Evolutionary conservation across 2,797 vertebrate species (phyloP), one percentile per base, ranked within the genome.

Genomic region (Jordanella pulchra): DNA sequence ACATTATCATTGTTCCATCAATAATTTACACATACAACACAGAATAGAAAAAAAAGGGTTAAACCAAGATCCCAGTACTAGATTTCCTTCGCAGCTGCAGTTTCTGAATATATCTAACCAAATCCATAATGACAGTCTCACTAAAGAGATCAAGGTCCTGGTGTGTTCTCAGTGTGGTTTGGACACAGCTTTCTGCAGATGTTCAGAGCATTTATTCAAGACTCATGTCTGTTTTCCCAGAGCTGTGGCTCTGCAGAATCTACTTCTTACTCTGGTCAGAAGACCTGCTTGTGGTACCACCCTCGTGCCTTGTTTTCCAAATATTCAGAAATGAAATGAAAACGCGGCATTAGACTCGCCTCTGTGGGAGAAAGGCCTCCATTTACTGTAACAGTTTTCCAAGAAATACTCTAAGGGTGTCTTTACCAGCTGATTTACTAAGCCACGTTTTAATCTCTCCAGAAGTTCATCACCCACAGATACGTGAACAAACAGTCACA

Each of bases 101-200:
- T 76, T 84, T 87, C 86, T 44, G 58, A 79, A 86, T 87, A 89
- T 84, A 92, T 82, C 88, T 79, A 67, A 80, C 91, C 93, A 82
- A 90, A 86, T 92, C 76, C 89, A 90, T 93, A 94, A 94, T 95
- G 91, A 93, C 86, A 91, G 92, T 86, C 78, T 82, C 64, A 61
- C 69, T 65, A 1, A 51, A 39, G 67, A 79, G 84, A 92, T 89
- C 79, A 87, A 90, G 85, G 85, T 75, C 78, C 75, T 75, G 73
- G 76, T 71, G 63, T 69, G 83, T 85, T 78, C 65, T 30, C 54
- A 77, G 67, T 90, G 91, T 61, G 93, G 91, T 92, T 81, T 92
- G 89, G 89, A 88, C 69, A 5, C 48, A 12, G 55, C 79, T 63
- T 48, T 56, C 77, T 73, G 77, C 93, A 93, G 91, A 94, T 93